phyloP scores from a whole-genome alignment of 2,113 vertebrate genomes.

The Oceanodroma tethys region DNA sequence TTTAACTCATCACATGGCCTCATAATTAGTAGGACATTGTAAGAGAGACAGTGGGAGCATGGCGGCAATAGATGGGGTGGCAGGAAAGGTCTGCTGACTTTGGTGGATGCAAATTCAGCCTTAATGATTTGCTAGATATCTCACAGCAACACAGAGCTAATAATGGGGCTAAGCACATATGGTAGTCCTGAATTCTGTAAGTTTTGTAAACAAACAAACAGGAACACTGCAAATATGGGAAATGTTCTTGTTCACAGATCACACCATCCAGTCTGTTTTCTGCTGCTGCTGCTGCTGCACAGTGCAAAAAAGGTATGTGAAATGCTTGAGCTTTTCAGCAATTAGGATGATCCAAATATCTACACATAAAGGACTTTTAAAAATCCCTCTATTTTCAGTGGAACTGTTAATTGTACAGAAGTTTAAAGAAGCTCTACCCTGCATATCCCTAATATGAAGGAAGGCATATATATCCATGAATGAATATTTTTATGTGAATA shows the following conservation, averaged over 20 bases:
- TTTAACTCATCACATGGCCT: neutral
- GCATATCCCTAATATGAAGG: neutral
- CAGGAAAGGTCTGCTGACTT: neutral
- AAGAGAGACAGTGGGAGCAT: neutral
- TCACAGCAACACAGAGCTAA: neutral
- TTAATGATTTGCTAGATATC: neutral
- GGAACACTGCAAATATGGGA: neutral
- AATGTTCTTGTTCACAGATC: constrained; percentile 71
- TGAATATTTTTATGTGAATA: neutral
- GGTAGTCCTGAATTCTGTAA: neutral
- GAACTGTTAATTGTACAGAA: neutral
- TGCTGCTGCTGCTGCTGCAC: constrained; percentile 74
- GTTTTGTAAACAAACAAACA: neutral
- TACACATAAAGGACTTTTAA: neutral
- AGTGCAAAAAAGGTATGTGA: constrained; percentile 71
- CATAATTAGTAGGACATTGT: neutral
- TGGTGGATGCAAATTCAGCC: neutral
- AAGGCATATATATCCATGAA: neutral
- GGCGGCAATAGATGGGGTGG: neutral
- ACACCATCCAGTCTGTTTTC: constrained; percentile 74
- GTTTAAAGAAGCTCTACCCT: neutral
- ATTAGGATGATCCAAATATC: neutral
- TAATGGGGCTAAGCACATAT: neutral
- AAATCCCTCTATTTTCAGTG: neutral
- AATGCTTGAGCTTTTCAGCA: neutral